A percentile compares a stretch with the other conserved stretches of the same genome.
Evolutionary conservation across 2,797 vertebrate species (phyloP).

Genomic region (Hafferia zeledoni): DNA sequence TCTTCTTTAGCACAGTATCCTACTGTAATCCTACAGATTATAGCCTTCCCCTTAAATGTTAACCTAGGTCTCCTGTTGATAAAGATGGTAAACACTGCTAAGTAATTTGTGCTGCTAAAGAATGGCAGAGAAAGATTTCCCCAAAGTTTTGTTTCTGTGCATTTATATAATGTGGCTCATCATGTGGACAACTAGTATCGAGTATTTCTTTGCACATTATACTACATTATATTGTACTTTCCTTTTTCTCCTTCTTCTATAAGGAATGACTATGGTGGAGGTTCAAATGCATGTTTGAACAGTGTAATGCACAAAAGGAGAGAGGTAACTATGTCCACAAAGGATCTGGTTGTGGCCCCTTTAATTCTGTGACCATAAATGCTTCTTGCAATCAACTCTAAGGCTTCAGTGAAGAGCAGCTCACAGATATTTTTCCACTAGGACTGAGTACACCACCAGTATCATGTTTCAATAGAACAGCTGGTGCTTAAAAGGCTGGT

Average conservation of each 20-base stretch:
- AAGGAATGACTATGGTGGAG: neutral
- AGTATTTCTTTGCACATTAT: neutral
- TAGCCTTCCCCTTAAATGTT: neutral
- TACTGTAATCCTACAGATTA: accelerated
- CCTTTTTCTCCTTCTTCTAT: neutral
- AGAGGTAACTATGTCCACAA: neutral
- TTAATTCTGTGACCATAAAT: slow-evolving; percentile 53
- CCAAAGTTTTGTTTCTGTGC: neutral
- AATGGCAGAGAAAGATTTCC: neutral
- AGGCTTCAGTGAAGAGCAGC: slow-evolving; percentile 58
- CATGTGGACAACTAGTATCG: neutral
- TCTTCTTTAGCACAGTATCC: neutral
- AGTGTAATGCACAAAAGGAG: neutral
- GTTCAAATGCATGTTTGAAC: neutral
- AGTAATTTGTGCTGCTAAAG: neutral
- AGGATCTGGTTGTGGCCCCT: neutral
- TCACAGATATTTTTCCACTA: slow-evolving; percentile 58
- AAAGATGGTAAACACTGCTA: neutral
- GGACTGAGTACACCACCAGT: slow-evolving; percentile 65
- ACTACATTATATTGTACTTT: neutral
- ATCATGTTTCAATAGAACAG: slow-evolving; percentile 78
- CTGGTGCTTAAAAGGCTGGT: slow-evolving; percentile 75
- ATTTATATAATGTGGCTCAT: neutral
- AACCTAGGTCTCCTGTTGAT: neutral
- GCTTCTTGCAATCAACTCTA: slow-evolving; percentile 44